Percentiles rank a stretch among this genome's conserved stretches.
phyloP scores from a whole-genome alignment of 2,113 vertebrate species.

The Rhinolophus sinicus region DNA sequence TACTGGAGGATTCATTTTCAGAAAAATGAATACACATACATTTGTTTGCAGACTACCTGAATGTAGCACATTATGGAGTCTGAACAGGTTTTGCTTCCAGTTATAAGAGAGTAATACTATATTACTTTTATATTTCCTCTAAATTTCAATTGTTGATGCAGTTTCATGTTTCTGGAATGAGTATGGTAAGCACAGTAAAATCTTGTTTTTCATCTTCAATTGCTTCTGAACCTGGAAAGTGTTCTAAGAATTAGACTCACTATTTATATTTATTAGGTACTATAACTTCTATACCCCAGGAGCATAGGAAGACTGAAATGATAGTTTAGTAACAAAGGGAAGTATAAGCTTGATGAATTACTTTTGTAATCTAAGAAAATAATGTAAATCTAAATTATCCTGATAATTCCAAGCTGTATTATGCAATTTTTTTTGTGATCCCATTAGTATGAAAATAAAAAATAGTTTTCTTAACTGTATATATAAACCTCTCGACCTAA shows the following conservation, averaged over 20 bases:
- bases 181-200: not conserved
- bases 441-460: conserved; percentile 16
- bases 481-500: not conserved
- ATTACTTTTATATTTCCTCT: not conserved
- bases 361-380: conserved; percentile 2
- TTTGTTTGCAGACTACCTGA: not conserved
- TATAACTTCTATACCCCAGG: not conserved
- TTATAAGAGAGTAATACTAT: not conserved
- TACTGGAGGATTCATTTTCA: not conserved
- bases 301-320: not conserved
- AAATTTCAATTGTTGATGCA: not conserved
- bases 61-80: not conserved
- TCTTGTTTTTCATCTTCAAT: not conserved
- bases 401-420: not conserved
- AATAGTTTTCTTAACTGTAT: not conserved
- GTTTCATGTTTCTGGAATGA: not conserved
- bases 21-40: not conserved
- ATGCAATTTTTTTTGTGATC: not conserved
- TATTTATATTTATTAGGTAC: not conserved
- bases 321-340: not conserved
- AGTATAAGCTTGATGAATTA: not conserved
- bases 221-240: not conserved
- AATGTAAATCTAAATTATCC: not conserved
- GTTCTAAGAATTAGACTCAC: not conserved
- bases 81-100: not conserved